Conservation (phyloP, 2,113 vertebrate species). For the Varanus salvator region DNA sequence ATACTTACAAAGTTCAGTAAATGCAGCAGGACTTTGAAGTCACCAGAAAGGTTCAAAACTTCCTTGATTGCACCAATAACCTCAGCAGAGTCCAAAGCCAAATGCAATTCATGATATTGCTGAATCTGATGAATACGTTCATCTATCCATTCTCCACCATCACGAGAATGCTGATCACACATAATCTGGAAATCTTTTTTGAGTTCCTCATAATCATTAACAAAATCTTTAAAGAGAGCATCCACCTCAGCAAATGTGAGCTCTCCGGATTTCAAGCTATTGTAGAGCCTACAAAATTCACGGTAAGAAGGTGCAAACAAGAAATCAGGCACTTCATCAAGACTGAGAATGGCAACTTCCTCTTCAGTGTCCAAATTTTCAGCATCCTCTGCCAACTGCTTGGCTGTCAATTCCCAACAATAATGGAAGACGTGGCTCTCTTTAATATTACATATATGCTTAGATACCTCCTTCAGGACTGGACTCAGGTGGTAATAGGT, state of each 20-base stretch:
- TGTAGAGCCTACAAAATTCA: slow-evolving; percentile 72
- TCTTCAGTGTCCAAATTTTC: neutral
- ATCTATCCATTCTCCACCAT: slow-evolving; percentile 78
- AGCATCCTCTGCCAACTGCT: fast-evolving
- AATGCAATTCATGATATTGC: slow-evolving; percentile 89
- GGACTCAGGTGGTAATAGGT: slow-evolving; percentile 79
- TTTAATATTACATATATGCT: slow-evolving; percentile 62
- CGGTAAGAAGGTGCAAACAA: slow-evolving; percentile 75
- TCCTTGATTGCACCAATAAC: slow-evolving; percentile 83
- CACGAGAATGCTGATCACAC: slow-evolving; percentile 56
- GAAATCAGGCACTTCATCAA: slow-evolving; percentile 4
- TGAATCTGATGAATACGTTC: slow-evolving; percentile 84
- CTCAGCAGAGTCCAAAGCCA: slow-evolving; percentile 81
- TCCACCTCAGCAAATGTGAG: slow-evolving; percentile 83
- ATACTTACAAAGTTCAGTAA: slow-evolving; percentile 83
- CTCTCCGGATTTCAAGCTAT: slow-evolving; percentile 75
- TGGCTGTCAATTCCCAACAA: slow-evolving; percentile 81
- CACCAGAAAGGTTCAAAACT: slow-evolving; percentile 82
- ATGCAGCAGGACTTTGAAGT: slow-evolving; percentile 84
- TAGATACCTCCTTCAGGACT: slow-evolving; percentile 69
- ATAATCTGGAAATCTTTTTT: slow-evolving; percentile 76
- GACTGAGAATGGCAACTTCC: slow-evolving; percentile 12
- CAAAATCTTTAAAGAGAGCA: slow-evolving; percentile 77
- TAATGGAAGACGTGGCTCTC: slow-evolving; percentile 83
- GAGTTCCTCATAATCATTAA: slow-evolving; percentile 76